A percentile compares a stretch with the other conserved stretches of the same genome.
Conservation (phyloP, 2,113 vertebrate genomes). For the Periophthalmodon schlosseri region DNA sequence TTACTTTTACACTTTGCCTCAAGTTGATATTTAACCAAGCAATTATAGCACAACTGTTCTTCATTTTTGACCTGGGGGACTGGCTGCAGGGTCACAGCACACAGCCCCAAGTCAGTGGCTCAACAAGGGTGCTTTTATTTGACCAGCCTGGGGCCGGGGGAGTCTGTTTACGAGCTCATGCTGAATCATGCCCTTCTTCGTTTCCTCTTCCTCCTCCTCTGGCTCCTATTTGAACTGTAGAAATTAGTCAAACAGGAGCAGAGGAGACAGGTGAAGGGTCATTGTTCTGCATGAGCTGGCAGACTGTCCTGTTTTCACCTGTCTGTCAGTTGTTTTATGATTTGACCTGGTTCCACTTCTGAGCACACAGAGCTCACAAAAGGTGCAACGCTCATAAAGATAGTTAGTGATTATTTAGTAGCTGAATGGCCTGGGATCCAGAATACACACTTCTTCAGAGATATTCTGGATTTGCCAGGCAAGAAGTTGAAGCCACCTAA, state of each 20-base stretch:
- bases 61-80: neutral
- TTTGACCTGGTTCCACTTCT: neutral
- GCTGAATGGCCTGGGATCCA: neutral
- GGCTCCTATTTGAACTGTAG: slow-evolving; percentile 5
- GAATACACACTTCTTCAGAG: no score
- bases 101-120: slow-evolving; percentile 12
- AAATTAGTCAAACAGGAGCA: slow-evolving; percentile 57
- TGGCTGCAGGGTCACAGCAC: slow-evolving; percentile 7
- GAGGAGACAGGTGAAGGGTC: neutral
- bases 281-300: no score
- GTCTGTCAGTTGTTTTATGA: neutral
- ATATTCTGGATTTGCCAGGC: no score
- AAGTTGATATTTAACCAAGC: neutral
- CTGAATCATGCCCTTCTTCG: slow-evolving; percentile 68
- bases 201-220: slow-evolving; percentile 35
- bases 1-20: neutral
- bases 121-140: slow-evolving; percentile 39
- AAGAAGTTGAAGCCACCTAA: no score
- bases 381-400: neutral
- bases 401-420: neutral
- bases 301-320: neutral
- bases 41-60: neutral
- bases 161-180: slow-evolving; percentile 50
- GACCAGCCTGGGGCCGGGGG: slow-evolving; percentile 7
- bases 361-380: neutral